Percentiles rank a stretch among this genome's conserved stretches.
Evolutionary conservation across 2,113 vertebrate genomes (phyloP).

Genomic region (Triplophysa tibetana): DNA sequence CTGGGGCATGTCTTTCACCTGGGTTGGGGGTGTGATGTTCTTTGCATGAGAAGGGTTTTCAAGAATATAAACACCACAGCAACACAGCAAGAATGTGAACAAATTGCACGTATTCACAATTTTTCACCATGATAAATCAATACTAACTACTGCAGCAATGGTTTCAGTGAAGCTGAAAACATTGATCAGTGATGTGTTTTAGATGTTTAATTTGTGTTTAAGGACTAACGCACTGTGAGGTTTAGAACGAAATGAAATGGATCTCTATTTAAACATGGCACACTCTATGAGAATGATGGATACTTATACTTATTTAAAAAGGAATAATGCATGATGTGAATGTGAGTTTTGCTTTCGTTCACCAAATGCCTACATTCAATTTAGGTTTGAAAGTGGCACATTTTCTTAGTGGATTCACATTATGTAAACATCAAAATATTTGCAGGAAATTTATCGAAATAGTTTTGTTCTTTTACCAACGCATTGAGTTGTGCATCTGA

Average conservation of each 20-base stretch:
- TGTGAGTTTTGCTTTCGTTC: constrained; percentile 3
- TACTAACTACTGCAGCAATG: constrained; percentile 13
- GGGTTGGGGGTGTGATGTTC: neutral
- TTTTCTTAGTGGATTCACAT: no score
- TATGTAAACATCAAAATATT: no score
- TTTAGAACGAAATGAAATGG: neutral
- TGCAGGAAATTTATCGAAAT: no score
- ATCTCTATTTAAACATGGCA: neutral
- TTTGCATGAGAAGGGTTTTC: constrained; percentile 19
- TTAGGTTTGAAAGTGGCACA: no score
- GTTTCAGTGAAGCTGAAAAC: constrained; percentile 2
- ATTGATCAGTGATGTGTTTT: neutral
- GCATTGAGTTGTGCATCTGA: neutral
- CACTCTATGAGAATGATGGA: neutral
- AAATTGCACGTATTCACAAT: neutral
- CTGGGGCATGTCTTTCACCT: constrained; percentile 62
- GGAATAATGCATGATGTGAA: constrained; percentile 17
- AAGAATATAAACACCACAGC: constrained; percentile 15
- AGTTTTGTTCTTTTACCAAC: no score
- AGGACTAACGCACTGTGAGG: constrained; percentile 7
- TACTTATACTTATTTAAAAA: no score
- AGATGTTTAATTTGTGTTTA: constrained; percentile 15
- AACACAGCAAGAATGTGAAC: constrained; percentile 21
- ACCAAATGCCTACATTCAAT: neutral
- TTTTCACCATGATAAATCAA: neutral